Evolutionary conservation across 2,888 invertebrate genomes (phyloP).

Genomic region (Biston stratarius): DNA sequence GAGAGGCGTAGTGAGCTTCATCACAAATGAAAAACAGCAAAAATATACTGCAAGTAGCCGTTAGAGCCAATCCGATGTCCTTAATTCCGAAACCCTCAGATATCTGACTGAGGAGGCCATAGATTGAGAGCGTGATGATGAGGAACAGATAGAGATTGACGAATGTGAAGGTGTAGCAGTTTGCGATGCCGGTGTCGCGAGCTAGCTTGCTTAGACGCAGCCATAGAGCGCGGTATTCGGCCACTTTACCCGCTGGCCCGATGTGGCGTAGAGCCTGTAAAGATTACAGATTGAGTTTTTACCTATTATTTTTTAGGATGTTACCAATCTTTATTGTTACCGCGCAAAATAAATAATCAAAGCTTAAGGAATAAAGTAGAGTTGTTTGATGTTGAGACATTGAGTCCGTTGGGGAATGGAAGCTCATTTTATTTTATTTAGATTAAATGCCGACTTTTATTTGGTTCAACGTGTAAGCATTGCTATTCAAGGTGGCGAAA

Average conservation of each 20-base stretch:
- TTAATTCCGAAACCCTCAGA: constrained; percentile 91
- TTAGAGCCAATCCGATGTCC: constrained; percentile 89
- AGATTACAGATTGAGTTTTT: neutral
- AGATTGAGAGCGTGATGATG: constrained; percentile 91
- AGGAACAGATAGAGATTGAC: constrained; percentile 90
- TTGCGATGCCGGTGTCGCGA: constrained; percentile 88
- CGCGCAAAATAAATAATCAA: neutral
- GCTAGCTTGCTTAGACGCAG: constrained; percentile 89
- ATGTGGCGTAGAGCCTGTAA: constrained; percentile 88
- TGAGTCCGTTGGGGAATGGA: too few species aligned
- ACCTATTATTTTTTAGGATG: neutral
- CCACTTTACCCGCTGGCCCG: constrained; percentile 89
- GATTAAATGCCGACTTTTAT: too few species aligned
- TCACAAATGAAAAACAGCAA: constrained; percentile 91
- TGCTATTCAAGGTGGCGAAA: too few species aligned
- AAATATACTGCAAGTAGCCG: constrained; percentile 88
- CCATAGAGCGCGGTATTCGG: constrained; percentile 90
- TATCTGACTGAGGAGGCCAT: constrained; percentile 90
- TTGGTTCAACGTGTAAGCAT: too few species aligned
- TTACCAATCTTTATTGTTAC: too few species aligned
- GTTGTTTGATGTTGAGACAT: too few species aligned
- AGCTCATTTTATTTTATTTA: too few species aligned
- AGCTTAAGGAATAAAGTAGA: too few species aligned
- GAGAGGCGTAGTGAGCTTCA: constrained; percentile 91
- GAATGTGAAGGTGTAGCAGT: constrained; percentile 90